phyloP scores from a whole-genome alignment of 2,888 invertebrate genomes.

The Metallyticus violacea region DNA sequence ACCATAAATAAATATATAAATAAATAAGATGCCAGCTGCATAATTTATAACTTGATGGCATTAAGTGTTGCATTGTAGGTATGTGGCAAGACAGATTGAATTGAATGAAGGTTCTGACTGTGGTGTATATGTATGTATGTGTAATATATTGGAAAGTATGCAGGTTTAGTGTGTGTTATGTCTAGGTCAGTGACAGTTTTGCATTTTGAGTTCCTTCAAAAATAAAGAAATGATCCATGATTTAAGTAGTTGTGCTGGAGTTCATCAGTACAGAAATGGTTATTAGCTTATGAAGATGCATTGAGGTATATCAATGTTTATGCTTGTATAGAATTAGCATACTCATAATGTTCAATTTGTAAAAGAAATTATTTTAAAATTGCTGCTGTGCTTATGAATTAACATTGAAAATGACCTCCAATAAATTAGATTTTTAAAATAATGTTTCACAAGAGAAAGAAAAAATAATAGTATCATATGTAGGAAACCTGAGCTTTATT shows the following conservation, averaged over 20 bases:
- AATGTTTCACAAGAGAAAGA: too few species aligned
- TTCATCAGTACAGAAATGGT: neutral
- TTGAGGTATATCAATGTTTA: neutral
- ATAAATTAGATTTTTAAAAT: too few species aligned
- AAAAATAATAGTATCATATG: neutral
- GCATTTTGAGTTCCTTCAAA: slow-evolving; percentile 3
- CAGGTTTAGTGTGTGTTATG: neutral
- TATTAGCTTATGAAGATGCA: neutral
- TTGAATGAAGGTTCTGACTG: neutral
- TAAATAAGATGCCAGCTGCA: neutral
- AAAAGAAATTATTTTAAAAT: neutral
- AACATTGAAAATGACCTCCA: neutral
- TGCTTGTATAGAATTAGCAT: neutral
- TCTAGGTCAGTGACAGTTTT: neutral
- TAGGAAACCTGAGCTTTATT: neutral
- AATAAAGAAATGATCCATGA: neutral
- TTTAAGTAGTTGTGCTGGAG: neutral
- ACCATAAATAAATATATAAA: neutral
- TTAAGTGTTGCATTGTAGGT: neutral
- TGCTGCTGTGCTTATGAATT: neutral
- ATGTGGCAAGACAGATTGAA: neutral
- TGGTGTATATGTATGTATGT: neutral
- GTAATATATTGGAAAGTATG: neutral
- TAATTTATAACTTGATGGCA: neutral
- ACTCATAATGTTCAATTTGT: neutral